phyloP scores from a whole-genome alignment of 2,113 vertebrate genomes.

The Gavia stellata region DNA sequence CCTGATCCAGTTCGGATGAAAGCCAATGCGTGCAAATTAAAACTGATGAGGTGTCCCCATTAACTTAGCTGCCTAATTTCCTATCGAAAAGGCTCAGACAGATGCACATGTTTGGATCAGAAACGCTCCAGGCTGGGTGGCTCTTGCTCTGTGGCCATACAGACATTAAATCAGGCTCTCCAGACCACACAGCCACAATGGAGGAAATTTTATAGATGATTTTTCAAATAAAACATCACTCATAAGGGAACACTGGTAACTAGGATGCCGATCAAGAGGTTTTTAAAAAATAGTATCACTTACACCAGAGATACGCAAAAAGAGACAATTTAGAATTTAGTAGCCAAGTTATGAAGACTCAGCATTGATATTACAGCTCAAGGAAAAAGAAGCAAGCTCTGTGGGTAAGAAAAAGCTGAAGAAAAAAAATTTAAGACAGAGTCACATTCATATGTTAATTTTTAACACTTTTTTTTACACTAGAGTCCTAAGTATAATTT shows the following conservation, averaged over 20 bases:
- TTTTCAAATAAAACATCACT: neutral
- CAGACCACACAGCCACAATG: neutral
- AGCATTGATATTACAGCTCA: rapidly evolving
- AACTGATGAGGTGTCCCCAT: neutral
- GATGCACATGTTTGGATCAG: rapidly evolving
- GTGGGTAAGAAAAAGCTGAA: neutral
- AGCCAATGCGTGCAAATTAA: neutral
- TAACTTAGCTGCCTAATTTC: neutral
- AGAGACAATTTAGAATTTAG: neutral
- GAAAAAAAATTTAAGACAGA: rapidly evolving
- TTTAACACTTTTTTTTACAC: neutral
- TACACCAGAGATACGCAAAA: too few relatives aligned
- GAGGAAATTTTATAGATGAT: neutral
- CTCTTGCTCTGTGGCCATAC: rapidly evolving
- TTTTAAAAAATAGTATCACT: neutral
- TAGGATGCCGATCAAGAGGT: neutral
- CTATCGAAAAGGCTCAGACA: rapidly evolving
- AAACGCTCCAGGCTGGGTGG: neutral
- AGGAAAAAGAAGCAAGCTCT: neutral
- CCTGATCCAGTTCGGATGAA: neutral
- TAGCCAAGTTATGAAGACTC: neutral
- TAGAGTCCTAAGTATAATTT: neutral
- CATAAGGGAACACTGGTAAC: neutral
- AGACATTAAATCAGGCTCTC: neutral
- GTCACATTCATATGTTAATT: neutral